phyloP scores from a whole-genome alignment of 2,113 vertebrate species.

The Tychaedon coryphoeus region DNA sequence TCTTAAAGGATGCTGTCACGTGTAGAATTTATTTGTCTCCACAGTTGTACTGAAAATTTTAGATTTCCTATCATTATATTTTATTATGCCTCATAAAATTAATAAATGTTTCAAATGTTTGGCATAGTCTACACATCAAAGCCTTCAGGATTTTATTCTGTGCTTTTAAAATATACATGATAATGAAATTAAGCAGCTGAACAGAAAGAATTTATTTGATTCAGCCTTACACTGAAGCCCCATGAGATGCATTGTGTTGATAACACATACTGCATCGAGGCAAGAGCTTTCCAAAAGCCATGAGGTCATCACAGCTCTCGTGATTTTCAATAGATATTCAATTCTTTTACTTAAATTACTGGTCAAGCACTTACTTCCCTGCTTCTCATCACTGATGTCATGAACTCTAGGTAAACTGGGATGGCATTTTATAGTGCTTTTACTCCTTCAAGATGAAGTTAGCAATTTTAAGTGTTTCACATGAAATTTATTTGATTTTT shows the following conservation, averaged over 20 bases:
- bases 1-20: slow-evolving; percentile 52
- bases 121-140: slow-evolving; percentile 4
- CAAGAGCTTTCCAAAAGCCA: background rate
- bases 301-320: background rate
- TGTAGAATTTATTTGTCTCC: slow-evolving; percentile 44
- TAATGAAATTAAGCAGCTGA: slow-evolving; percentile 49
- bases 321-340: background rate
- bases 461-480: background rate
- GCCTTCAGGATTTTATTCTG: slow-evolving; percentile 16
- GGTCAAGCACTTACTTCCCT: background rate
- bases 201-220: slow-evolving; percentile 27
- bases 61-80: slow-evolving; percentile 42
- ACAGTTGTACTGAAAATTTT: slow-evolving; percentile 22
- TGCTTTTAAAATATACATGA: background rate
- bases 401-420: background rate
- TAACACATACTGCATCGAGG: background rate
- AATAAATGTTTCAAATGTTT: slow-evolving; percentile 67
- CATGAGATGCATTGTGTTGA: background rate
- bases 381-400: background rate
- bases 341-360: background rate
- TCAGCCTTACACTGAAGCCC: background rate
- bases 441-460: background rate
- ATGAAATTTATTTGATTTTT: background rate
- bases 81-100: slow-evolving; percentile 66
- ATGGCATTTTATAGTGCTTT: background rate